Base-by-base conservation (phyloP, 2,888 invertebrate species). In the Tenthredo notha region DNA sequence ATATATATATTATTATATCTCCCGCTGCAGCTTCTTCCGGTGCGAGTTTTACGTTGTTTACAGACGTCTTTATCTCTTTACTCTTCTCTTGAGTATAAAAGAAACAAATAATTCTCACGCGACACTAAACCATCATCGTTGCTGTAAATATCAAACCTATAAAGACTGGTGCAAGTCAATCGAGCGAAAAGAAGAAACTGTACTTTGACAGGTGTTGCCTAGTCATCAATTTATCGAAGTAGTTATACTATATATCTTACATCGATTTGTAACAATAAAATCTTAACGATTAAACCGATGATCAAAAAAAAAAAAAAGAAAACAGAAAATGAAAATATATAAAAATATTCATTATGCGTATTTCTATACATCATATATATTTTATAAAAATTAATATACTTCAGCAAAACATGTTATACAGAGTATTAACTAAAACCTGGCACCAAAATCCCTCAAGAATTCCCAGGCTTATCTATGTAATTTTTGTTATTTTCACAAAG, bases 111-210 rank as follows among this genome's bases (percentile, higher is more conserved):
- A n/a, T 67, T 67, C 2, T 25, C 33, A 25, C 4, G 67, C 33
- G 33, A 67, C 29, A 33, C 7, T 33, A 33, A 67, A 25, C 67
- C 29, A 25, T 15, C 25, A 9, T 7, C 18, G 21, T 25, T 67
- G 7, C 29, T 65, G 29, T 33, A 54, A 54, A n/a, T n/a, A 54
- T 54, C 54, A n/a, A 54, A 54, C 7, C n/a, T 18, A 54, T 1
- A 54, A n/a, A 50, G 21, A 61, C 61, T 25, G 37, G 37, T 15
- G 5, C 25, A 33, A 70, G 29, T 70, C 37, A 70, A 70, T 70
- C 70, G 70, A 70, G 37, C 70, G 70, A 70, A 70, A 70, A 70
- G 70, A 40, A 70, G 37, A 37, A 70, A 70, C 70, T 70, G 70
- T 70, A 70, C 70, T 70, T 70, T 37, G 70, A 70, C 70, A 70